Conservation (phyloP, 2,888 invertebrate species). For the Hyalella azteca region DNA sequence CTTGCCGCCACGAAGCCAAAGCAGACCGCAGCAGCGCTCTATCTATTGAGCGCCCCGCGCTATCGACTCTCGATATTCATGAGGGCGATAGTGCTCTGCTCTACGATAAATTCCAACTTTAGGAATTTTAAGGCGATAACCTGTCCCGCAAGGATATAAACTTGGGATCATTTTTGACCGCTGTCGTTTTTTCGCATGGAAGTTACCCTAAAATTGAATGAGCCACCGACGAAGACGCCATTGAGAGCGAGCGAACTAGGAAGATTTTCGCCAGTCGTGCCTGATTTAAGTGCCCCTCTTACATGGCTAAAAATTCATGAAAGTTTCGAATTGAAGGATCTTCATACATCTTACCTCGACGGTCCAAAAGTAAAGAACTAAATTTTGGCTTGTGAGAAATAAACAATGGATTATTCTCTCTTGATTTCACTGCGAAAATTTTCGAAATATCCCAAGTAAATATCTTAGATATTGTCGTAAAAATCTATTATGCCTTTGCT, state of each 20-base stretch:
- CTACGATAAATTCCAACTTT: slow-evolving; percentile 32
- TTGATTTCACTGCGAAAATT: too few species aligned
- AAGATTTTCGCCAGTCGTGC: background rate
- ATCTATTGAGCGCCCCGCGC: background rate
- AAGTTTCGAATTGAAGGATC: too few species aligned
- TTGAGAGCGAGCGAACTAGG: background rate
- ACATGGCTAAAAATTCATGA: too few species aligned
- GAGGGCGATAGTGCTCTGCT: slow-evolving; percentile 20
- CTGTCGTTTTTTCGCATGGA: background rate
- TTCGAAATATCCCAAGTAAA: too few species aligned
- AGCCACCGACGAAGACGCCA: background rate
- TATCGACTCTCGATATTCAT: slow-evolving; percentile 26
- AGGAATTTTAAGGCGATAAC: slow-evolving; percentile 34
- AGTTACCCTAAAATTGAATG: background rate
- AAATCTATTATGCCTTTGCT: too few species aligned
- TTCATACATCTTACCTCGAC: too few species aligned
- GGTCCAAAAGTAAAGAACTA: too few species aligned
- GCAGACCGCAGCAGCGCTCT: background rate
- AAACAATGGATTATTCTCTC: too few species aligned
- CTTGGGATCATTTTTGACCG: slow-evolving; percentile 12
- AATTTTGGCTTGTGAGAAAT: too few species aligned
- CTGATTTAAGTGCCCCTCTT: too few species aligned
- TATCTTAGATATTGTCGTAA: too few species aligned
- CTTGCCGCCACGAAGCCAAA: background rate
- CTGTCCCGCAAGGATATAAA: slow-evolving; percentile 11